Evolutionary conservation across 2,113 vertebrate species (phyloP).

Genomic region (Vulpes vulpes): DNA sequence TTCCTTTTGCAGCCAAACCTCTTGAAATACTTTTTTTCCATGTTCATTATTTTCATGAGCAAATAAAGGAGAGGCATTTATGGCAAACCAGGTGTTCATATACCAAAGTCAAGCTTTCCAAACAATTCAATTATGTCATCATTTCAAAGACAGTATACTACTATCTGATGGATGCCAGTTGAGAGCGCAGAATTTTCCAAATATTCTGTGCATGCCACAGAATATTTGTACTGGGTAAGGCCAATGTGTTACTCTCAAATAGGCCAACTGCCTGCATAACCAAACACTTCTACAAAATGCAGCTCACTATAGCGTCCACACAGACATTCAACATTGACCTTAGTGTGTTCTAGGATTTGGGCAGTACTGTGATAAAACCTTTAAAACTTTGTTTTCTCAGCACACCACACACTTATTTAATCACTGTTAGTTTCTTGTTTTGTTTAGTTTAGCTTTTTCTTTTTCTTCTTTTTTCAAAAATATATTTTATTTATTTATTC

Average conservation of each 20-base stretch:
- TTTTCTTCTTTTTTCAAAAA: too few species aligned
- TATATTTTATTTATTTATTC: not conserved
- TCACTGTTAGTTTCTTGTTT: not conserved
- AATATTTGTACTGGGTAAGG: not conserved
- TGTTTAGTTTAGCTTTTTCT: not conserved
- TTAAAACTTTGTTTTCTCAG: not conserved
- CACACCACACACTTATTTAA: not conserved
- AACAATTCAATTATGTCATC: not conserved
- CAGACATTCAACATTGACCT: not conserved
- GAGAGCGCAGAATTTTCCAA: not conserved
- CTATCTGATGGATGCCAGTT: not conserved
- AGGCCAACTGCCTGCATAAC: not conserved
- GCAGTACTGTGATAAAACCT: not conserved
- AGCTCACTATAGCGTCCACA: not conserved
- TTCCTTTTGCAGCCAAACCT: not conserved
- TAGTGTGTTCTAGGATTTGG: not conserved
- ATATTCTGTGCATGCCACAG: not conserved
- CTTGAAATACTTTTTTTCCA: not conserved
- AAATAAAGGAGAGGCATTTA: not conserved
- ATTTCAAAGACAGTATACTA: not conserved
- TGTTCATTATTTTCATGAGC: not conserved
- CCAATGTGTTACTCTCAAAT: not conserved
- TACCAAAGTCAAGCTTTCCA: not conserved
- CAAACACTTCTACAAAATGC: not conserved
- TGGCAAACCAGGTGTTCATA: not conserved